Evolutionary conservation across 2,797 vertebrate genomes (phyloP), one percentile per base, ranked within the genome.

Genomic region (Pseudochaenichthys georgianus): DNA sequence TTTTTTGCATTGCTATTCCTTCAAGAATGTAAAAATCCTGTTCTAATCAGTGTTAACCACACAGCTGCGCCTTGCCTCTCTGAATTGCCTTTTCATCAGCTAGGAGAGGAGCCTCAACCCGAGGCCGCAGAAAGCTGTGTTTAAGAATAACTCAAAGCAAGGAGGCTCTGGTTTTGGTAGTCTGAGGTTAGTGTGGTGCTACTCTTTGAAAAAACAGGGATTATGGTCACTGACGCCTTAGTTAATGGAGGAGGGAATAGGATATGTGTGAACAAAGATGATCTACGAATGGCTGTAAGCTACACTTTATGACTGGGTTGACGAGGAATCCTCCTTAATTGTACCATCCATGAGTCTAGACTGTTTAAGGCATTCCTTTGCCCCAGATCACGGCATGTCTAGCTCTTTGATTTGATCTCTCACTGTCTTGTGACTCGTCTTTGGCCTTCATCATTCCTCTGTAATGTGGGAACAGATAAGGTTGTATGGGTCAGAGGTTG

Each of bases 141-240:
- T 80, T 77, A 67, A 79, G 64, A 71, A 79, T 73, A 77, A 83
- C 55, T 75, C 69, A 11, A 10, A 52, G n/a, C 19, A 7, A 42
- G 8, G 66, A 64, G 46, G 28, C 70, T 78, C 45, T 51, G 28
- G 16, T 2, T 46, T 54, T 47, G 60, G 31, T 59, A 38, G 70
- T 47, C 59, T 82, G 68, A 81, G 82, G 71, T 89, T 80, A 61
- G 45, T 77, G 77, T 48, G 86, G 78, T 73, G 58, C 61, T 48
- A 66, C 54, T 64, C 53, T 62, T 80, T 48, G 38, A 71, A 78
- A 77, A 76, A 62, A 50, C 42, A 64, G 50, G 43, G 61, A 43
- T 77, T 69, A 43, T 73, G 43, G 77, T 80, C 43, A 42, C 47
- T 82, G 64, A 78, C 4, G 55, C 62, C 60, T 64, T 50, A 54